A percentile compares a stretch with the other conserved stretches of the same genome.
These are phyloP conservation scores for Antrozous pallidus DNA, from an alignment of 2,797 vertebrate genomes.

Conservation along the genomic window DNA sequence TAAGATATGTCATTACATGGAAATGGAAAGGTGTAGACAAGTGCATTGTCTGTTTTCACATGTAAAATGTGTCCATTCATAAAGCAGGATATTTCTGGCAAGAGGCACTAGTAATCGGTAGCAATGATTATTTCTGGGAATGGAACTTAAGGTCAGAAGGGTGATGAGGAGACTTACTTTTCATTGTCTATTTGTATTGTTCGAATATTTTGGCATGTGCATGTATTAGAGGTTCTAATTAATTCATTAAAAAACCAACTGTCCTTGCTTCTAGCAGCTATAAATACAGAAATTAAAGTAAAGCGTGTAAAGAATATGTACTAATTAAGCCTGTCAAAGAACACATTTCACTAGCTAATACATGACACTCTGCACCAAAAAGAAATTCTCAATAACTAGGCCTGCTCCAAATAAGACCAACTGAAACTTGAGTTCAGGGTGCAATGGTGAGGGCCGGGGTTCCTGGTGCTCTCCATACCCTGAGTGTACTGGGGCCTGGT, in stretches of 20 bases:
- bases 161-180: neutral
- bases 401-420: neutral
- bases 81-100: slow-evolving; percentile 22
- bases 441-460: accelerated
- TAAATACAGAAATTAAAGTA: slow-evolving; percentile 52
- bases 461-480: neutral
- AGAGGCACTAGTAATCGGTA: neutral
- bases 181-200: slow-evolving; percentile 24
- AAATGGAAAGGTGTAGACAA: neutral
- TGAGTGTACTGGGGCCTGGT: neutral
- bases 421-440: neutral
- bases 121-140: neutral
- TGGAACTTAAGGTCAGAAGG: neutral
- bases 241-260: slow-evolving; percentile 60
- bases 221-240: slow-evolving; percentile 46
- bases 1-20: neutral
- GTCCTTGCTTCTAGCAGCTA: slow-evolving; percentile 43
- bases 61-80: neutral
- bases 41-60: neutral
- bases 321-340: slow-evolving; percentile 37
- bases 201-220: slow-evolving; percentile 7
- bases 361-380: neutral
- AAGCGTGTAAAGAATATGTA: slow-evolving; percentile 32
- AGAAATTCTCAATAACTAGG: neutral
- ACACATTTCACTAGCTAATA: neutral